These are phyloP conservation scores for Chloebia gouldiae DNA, from an alignment of 2,113 vertebrate genomes.

Conservation along the genomic window DNA sequence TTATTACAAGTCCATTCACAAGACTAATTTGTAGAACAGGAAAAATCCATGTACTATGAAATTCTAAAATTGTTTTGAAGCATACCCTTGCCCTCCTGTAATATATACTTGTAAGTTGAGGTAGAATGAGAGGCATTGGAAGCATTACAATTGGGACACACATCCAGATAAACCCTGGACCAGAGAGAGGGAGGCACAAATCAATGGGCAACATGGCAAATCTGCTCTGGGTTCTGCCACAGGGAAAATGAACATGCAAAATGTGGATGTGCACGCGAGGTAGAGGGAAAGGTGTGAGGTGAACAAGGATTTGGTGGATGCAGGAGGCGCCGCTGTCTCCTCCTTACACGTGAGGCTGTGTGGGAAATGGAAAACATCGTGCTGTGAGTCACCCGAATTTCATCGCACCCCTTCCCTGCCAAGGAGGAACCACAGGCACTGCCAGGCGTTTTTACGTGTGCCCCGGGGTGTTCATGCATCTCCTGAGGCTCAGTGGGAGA, in stretches of 20 bases:
- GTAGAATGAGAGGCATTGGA: not conserved
- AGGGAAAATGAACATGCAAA: not conserved
- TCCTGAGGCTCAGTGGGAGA: not conserved
- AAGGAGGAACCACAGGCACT: not conserved
- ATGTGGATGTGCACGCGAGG: rapidly evolving
- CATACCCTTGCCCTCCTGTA: conserved; percentile 13
- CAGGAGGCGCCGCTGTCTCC: not conserved
- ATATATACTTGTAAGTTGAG: not conserved
- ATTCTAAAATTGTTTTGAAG: conserved; percentile 22
- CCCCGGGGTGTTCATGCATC: not conserved
- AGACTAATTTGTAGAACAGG: conserved; percentile 47
- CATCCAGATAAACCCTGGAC: not conserved
- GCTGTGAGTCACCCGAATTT: not conserved
- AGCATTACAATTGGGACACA: not conserved
- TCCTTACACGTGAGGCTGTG: not conserved
- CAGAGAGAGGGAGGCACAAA: not conserved
- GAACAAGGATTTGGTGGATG: not conserved
- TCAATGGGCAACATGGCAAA: rapidly evolving
- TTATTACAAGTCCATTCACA: conserved; percentile 39
- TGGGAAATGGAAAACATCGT: not conserved
- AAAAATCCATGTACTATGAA: not conserved
- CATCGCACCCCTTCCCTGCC: not conserved
- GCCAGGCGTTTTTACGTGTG: not conserved
- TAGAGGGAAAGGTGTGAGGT: not conserved
- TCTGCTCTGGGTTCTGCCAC: not conserved